Evolutionary conservation across 1,140 invertebrate genomes (phyloP).

Genomic region (Gryon sp.): DNA sequence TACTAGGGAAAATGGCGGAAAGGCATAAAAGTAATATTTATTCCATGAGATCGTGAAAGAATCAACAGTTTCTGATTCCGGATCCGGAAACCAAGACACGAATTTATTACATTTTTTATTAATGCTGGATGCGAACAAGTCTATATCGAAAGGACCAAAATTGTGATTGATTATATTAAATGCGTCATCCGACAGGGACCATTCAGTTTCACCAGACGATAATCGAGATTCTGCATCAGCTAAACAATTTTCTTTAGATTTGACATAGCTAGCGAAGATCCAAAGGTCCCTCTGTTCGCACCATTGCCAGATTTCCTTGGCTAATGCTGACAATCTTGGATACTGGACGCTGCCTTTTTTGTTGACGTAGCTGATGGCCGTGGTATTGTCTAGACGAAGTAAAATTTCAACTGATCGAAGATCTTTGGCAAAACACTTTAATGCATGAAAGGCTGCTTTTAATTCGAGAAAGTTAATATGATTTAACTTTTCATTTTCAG

Average conservation of each 20-base stretch:
- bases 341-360: not conserved
- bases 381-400: not conserved
- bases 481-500: not conserved
- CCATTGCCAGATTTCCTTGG: slow-evolving; percentile 6
- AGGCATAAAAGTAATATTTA: slow-evolving; percentile 13
- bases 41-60: not conserved
- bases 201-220: not conserved
- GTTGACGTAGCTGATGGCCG: not conserved
- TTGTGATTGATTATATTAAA: not conserved
- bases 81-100: slow-evolving; percentile 1
- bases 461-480: not conserved
- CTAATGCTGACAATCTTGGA: not conserved
- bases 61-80: not conserved
- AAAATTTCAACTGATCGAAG: not conserved
- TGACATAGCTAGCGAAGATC: not conserved
- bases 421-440: not conserved
- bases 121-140: slow-evolving; percentile 2
- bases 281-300: not conserved
- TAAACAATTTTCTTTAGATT: not conserved
- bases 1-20: slow-evolving; percentile 2
- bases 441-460: not conserved
- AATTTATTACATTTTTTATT: not conserved
- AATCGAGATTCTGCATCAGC: not conserved
- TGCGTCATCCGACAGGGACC: not conserved
- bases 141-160: not conserved